Evolutionary conservation across 2,888 invertebrate species (phyloP).

Genomic region (Microctonus brassicae): DNA sequence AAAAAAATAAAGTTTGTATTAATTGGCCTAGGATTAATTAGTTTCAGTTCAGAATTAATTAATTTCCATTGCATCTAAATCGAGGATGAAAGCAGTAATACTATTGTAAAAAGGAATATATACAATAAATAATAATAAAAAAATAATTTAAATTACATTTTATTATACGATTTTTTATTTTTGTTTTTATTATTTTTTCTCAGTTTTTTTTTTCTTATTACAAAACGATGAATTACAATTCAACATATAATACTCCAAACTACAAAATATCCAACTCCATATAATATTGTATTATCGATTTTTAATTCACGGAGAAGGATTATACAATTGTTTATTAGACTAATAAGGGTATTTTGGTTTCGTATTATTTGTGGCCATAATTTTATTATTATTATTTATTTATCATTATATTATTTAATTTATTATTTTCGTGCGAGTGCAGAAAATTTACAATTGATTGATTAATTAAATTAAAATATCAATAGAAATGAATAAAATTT

Average conservation of each 20-base stretch:
- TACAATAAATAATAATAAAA: too few relatives aligned
- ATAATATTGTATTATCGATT: not conserved
- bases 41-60: too few relatives aligned
- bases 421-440: slow-evolving; percentile 2
- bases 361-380: not conserved
- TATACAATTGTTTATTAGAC: slow-evolving; percentile 23
- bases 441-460: slow-evolving; percentile 19
- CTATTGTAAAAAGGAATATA: not conserved
- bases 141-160: slow-evolving; percentile 22
- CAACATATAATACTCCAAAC: slow-evolving; percentile 18
- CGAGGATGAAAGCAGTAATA: not conserved
- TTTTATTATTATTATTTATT: not conserved
- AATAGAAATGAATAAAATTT: not conserved
- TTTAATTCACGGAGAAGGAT: slow-evolving; percentile 28
- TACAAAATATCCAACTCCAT: not conserved
- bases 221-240: slow-evolving; percentile 2
- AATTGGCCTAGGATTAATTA: too few relatives aligned
- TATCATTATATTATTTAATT: too few relatives aligned
- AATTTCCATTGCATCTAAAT: too few relatives aligned
- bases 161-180: not conserved
- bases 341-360: slow-evolving; percentile 13
- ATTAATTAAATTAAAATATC: slow-evolving; percentile 8
- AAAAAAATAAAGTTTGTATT: too few relatives aligned
- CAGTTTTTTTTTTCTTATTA: not conserved
- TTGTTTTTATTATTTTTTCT: not conserved